Evolutionary conservation across 2,797 vertebrate genomes (phyloP), one percentile per base, ranked within the genome.

Genomic region (Momotus momota): DNA sequence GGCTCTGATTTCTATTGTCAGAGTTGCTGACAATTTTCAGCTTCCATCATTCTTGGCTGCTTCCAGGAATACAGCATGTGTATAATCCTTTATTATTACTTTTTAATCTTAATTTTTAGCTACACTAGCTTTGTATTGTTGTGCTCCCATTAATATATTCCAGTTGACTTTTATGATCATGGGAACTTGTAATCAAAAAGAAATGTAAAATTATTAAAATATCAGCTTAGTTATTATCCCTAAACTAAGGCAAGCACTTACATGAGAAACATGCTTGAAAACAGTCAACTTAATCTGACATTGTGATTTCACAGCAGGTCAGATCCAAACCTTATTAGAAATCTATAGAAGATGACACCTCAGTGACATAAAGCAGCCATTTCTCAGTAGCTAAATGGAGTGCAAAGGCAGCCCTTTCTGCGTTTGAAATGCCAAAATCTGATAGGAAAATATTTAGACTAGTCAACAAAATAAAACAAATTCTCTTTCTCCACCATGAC

Each of bases 391-490:
- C 5, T 61, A 86, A 92, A 49, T 17, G 17, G 43, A 90, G 54
- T 91, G 92, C 91, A 96, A 94, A 93, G 58, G 57, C 67, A 93
- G 21, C 10, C 20, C 27, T 71, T 94, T 62, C 58, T 75, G 77
- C 35, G 72, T 84, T 70, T 7, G 9, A 90, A 84, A 66, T 93
- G 70, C 16, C 66, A 72, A 88, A 88, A 81, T 60, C 62, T 73
- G 43, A 72, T 79, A 70, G 0, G 0, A 75, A 86, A 91, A 26
- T 79, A 69, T 88, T 91, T 91, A 83, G 51, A 78, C 22, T 64
- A 38, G 15, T 80, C 33, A 72, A 74, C 26, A 74, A 87, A 91
- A 85, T 71, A 64, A 93, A 78, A 19, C n/a, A 87, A 90, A 84
- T 72, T 49, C 6, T 8, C 43, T 77, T 80, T 92, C 69, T 54